Evolutionary conservation across 2,797 vertebrate genomes (phyloP).

Genomic region (Macropodus opercularis): DNA sequence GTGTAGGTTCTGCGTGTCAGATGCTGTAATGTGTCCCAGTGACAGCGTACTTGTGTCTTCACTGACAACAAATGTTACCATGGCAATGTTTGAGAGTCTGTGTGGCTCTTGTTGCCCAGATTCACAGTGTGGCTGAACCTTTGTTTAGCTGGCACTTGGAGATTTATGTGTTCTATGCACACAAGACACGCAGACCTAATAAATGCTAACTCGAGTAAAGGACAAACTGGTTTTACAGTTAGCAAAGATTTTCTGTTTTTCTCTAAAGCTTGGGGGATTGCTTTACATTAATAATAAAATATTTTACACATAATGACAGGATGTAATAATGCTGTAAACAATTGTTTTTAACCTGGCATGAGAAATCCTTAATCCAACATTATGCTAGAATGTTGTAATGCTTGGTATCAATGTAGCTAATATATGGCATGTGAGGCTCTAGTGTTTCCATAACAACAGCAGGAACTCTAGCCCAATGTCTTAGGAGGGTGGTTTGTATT

Average conservation of each 20-base stretch:
- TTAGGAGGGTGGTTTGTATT: conserved; percentile 63
- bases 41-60: conserved; percentile 19
- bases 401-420: conserved; percentile 33
- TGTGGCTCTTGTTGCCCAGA: conserved; percentile 37
- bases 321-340: no score
- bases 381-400: conserved; percentile 11
- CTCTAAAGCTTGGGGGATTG: not conserved
- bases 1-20: not conserved
- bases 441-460: conserved; percentile 73
- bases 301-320: not conserved
- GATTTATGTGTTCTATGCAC: conserved; percentile 44
- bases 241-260: conserved; percentile 1
- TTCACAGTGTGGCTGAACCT: conserved; percentile 56
- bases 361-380: not conserved
- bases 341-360: conserved; percentile 1
- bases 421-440: conserved; percentile 52
- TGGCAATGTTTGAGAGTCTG: conserved; percentile 38
- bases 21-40: conserved; percentile 30
- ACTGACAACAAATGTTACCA: conserved; percentile 44
- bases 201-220: not conserved
- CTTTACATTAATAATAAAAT: not conserved
- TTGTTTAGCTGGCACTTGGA: conserved; percentile 58
- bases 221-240: conserved; percentile 30
- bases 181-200: conserved; percentile 21
- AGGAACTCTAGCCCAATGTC: conserved; percentile 43